Evolutionary conservation across 1,140 invertebrate genomes (phyloP).

Genomic region (Potamilus streckersoni): DNA sequence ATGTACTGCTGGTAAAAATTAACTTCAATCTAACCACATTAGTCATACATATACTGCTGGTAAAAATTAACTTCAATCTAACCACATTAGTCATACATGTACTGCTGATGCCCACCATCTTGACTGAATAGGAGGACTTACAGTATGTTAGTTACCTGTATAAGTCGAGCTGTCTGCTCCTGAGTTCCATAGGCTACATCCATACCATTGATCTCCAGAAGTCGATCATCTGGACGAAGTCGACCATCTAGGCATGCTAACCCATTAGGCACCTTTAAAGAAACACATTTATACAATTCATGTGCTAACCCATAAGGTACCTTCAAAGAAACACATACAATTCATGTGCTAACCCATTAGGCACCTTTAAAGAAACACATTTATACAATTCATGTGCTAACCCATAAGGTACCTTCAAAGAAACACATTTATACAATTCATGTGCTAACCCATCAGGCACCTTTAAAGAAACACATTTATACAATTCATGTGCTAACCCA

Average conservation of each 20-base stretch:
- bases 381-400: slow-evolving; percentile 36
- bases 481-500: slow-evolving; percentile 49
- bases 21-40: too few species aligned
- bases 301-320: slow-evolving; percentile 65
- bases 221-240: slow-evolving; percentile 61
- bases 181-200: slow-evolving; percentile 68
- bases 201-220: slow-evolving; percentile 70
- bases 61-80: too few species aligned
- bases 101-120: neutral
- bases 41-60: too few species aligned
- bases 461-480: slow-evolving; percentile 28
- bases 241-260: slow-evolving; percentile 62
- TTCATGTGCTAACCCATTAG: slow-evolving; percentile 60
- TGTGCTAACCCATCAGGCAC: slow-evolving; percentile 65
- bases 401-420: slow-evolving; percentile 64
- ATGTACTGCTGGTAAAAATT: too few species aligned
- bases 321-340: slow-evolving; percentile 28
- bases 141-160: slow-evolving; percentile 60
- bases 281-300: too few species aligned
- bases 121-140: neutral
- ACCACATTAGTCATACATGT: too few species aligned
- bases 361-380: slow-evolving; percentile 48
- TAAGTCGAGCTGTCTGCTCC: slow-evolving; percentile 69
- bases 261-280: slow-evolving; percentile 64
- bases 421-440: too few species aligned